Base-by-base conservation (phyloP, 2,888 invertebrate genomes). In the Elaeidobius kamerunicus region DNA sequence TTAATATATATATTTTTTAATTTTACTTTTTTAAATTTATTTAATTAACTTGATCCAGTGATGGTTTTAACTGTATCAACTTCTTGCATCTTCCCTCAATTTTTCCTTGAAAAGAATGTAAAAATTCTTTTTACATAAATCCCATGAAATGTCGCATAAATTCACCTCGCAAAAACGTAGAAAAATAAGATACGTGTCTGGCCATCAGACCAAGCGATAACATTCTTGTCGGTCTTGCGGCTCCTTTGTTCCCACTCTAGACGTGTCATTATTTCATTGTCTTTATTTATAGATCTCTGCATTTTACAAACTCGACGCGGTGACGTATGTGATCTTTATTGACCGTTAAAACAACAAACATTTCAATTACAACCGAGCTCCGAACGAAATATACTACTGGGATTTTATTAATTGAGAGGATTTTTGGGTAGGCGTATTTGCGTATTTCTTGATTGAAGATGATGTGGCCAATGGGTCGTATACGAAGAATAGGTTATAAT, bases 221-320 rank as follows among this genome's bases (percentile, higher is more conserved):
- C 20, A 45, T 45, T 45, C 16, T 45, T 45, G 12, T 12, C 30
- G 19, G 18, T 46, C 28, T 35, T 15, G 46, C 39, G 38, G 38
- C 38, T 19, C 16, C 39, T 46, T 46, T 46, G 38, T 46, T 28
- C 46, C n/a, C 28, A 2, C 12, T 38, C 18, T 14, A 34, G 27
- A 46, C 46, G 46, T 46, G 46, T 46, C 39, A 38, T 46, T 46
- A 46, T 38, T 46, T 46, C 39, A 46, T 46, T 46, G 46, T 39
- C 46, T 46, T 38, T 46, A 46, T 39, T 39, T 46, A 28, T 46
- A 28, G 38, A 30, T 38, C 36, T 39, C 15, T 28, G 19, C 14
- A n/a, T 39, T 46, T 27, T 30, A 11, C 30, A 19, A 38, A 20
- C 12, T 46, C 38, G n/a, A 30, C 27, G 16, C 20, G 17, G 39